These are phyloP conservation scores for Rana temporaria DNA, from an alignment of 2,113 vertebrate species.

Conservation along the genomic window DNA sequence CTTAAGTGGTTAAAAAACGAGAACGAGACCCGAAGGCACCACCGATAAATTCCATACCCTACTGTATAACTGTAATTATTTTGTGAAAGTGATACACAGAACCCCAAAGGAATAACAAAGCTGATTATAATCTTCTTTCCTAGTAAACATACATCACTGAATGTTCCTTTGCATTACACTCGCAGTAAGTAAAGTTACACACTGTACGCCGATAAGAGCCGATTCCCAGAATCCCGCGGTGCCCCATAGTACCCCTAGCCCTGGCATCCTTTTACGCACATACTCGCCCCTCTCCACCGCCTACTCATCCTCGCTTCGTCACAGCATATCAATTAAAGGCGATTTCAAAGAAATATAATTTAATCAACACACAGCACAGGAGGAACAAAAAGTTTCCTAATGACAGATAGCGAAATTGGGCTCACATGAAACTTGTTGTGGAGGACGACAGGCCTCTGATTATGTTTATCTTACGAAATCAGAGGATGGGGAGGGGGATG, in stretches of 20 bases:
- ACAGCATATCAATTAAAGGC: constrained; percentile 25
- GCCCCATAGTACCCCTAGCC: not conserved
- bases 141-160: constrained; percentile 54
- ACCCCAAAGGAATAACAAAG: too few relatives aligned
- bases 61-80: too few relatives aligned
- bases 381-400: constrained; percentile 50
- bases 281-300: not conserved
- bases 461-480: constrained; percentile 73
- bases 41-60: too few relatives aligned
- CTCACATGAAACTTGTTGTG: constrained; percentile 82
- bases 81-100: too few relatives aligned
- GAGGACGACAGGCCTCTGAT: constrained; percentile 85
- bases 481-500: constrained; percentile 59
- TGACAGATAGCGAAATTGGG: constrained; percentile 76
- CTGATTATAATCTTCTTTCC: not conserved
- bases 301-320: not conserved
- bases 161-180: not conserved
- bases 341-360: constrained; percentile 50
- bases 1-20: too few relatives aligned
- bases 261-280: not conserved
- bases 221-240: not conserved
- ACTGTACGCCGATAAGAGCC: not conserved
- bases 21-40: too few relatives aligned
- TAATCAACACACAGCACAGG: constrained; percentile 56
- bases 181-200: not conserved